Evolutionary conservation across 2,113 vertebrate species (phyloP), one percentile per base, ranked within the genome.

Genomic region (Pagrus major): DNA sequence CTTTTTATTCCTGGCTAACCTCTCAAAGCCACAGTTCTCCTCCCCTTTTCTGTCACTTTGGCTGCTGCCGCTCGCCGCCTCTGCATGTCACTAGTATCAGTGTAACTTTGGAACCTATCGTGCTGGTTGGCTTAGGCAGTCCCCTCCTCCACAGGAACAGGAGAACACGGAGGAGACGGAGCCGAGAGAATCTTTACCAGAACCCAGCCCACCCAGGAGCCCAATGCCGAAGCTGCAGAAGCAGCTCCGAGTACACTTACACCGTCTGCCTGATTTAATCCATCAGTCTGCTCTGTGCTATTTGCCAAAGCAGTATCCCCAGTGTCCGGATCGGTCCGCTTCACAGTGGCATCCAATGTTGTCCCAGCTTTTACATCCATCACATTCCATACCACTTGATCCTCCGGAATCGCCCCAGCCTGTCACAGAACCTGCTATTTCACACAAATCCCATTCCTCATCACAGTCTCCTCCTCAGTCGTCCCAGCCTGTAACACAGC

Each of bases 81-180:
- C 76, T 91, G 92, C 92, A 93, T 93, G 92, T 67, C 63, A 80
- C 84, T 91, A 74, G 80, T 91, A 39, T 79, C 79, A 75, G 89
- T 93, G 71, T 90, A 83, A 88, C 83, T 63, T 76, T 91, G 89
- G 84, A 86, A 84, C 83, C 83, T 90, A 67, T 92, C 88, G 84
- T 91, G 83, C 89, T 92, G 89, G 91, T 92, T 93, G 92, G 94
- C 93, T 94, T 94, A 93, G 94, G 93, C 92, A 89, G 90, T 93
- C 80, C 89, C 91, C 91, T 93, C 90, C 90, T 93, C 68, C 91
- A 83, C 93, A 94, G 93, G 91, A 75, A 75, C 89, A 80, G 91
- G 84, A 89, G 88, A 85, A 60, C 71, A 83, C 23, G 12, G 88
- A 81, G 61, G 83, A 86, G 87, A 85, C 1, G 86, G 68, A 86